Evolutionary conservation across 1,140 invertebrate species (phyloP), one percentile per base, ranked within the genome.

Genomic region (Drosophila burlai): DNA sequence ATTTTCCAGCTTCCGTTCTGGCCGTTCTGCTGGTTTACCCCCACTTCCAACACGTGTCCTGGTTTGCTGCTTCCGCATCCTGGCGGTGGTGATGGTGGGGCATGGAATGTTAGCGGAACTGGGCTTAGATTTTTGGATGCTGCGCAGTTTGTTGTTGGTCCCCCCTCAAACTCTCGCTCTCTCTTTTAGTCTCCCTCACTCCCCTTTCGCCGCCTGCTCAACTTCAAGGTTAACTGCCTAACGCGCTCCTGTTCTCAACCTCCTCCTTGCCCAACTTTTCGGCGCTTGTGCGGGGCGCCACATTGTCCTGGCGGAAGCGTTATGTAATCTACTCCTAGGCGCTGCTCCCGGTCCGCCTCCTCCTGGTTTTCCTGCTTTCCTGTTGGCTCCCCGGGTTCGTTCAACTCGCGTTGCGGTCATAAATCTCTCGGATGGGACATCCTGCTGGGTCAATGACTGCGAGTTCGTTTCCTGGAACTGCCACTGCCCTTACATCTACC

Each of bases 191-290:
- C 52, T 0, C 52, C 10, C 26, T 38, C 24, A 4, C 31, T 24
- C 31, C 31, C 9, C 9, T 50, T 69, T 62, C 65, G 29, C 47
- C 49, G 24, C 43, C 40, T 58, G 79, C 66, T 40, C 64, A 80
- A 83, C 85, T 84, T 89, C 85, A 89, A 89, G 85, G 85, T 89
- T 90, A 89, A 81, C 85, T 76, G 83, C 75, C 31, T 0, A 34
- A 34, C 10, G 31, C 9, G 24, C 62, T 29, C 24, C 69, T 43
- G 9, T 38, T 21, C 31, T 29, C 31, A 38, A 34, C 42, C 49
- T 18, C 13, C 43, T 50, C 55, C 54, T 64, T 63, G 43, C 80
- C 38, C 65, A 87, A 71, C 73, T 52, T 50, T 38, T 21, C 26
- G 29, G 58, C 47, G 52, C 65, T 85, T 85, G 69, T 52, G 83